Conservation (phyloP, 2,888 invertebrate genomes). For the Tinea semifulvella region DNA sequence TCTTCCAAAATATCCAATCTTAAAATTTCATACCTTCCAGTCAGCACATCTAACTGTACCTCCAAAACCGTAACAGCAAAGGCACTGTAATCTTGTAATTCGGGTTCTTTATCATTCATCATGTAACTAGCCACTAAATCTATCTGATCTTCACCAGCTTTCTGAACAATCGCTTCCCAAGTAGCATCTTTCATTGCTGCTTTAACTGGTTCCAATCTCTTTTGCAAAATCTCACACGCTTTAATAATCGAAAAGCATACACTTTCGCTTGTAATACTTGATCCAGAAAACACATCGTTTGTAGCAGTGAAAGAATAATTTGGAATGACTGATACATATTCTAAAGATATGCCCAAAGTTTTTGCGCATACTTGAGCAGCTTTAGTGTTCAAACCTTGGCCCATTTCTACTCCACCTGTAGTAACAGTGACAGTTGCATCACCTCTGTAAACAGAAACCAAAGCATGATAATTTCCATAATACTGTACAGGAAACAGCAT, state of each 20-base stretch:
- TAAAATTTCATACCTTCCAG: constrained; percentile 70
- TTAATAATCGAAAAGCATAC: constrained; percentile 63
- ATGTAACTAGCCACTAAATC: constrained; percentile 70
- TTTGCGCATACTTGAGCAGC: constrained; percentile 80
- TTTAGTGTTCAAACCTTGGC: constrained; percentile 85
- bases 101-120: constrained; percentile 62
- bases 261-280: constrained; percentile 72
- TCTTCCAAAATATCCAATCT: constrained; percentile 75
- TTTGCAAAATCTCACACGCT: constrained; percentile 67
- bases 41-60: constrained; percentile 74
- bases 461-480: constrained; percentile 65
- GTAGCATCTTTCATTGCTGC: constrained; percentile 49
- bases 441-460: constrained; percentile 72
- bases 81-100: constrained; percentile 61
- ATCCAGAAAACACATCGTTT: constrained; percentile 72
- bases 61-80: constrained; percentile 70
- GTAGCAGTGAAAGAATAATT: constrained; percentile 65
- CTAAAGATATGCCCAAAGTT: constrained; percentile 72
- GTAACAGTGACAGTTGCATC: constrained; percentile 76
- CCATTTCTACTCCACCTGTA: constrained; percentile 77
- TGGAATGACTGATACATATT: constrained; percentile 68
- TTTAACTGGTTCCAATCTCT: constrained; percentile 65
- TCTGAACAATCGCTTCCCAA: constrained; percentile 67
- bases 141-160: constrained; percentile 57
- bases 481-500: constrained; percentile 70